Base-by-base conservation (phyloP, 1,140 invertebrate genomes). In the Anastatus disparis region DNA sequence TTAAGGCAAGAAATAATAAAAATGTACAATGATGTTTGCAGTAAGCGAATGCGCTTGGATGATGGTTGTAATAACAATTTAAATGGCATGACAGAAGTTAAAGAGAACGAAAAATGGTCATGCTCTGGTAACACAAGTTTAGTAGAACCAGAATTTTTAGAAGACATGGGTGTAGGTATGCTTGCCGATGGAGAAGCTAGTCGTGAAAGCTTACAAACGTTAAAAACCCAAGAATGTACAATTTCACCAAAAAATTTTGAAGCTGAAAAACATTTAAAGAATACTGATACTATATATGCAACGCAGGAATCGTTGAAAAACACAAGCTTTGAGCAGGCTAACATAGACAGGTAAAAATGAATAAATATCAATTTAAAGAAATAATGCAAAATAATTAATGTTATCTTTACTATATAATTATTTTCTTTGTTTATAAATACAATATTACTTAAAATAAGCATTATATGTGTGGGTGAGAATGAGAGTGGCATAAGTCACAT, bases 81-180 rank as follows among this genome's bases (percentile, higher is more conserved):
- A 24, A 81, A 82, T 48, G 74, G 59, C 53, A 75, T 77, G 22
- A 58, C 66, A 9, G n/a, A n/a, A 4, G 74, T 75, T 12, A 77
- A 76, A 62, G 77, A 75, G 66, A 74, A 10, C 38, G 62, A 62
- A 35, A 78, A 72, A 59, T 85, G 85, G 85, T 74, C 79, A 3
- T 84, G 75, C 71, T 78, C 82, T 3, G 81, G 76, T 12, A 79
- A 85, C 42, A 77, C 76, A 6, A 85, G 78, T 77, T 64, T 85
- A 7, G 81, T 84, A 13, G 83, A 86, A 64, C 78, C 84, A 20
- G 85, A 86, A 63, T 84, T 87, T 46, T 71, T 87, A 66, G 81
- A 85, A 69, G 85, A 87, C 27, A 83, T 86, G 81, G 85, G 85
- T 15, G 85, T 87, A 3, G 78, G 84, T 48, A 85, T 86, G 80